Conservation (phyloP, 1,140 invertebrate genomes). For the Microvelia longipes region DNA sequence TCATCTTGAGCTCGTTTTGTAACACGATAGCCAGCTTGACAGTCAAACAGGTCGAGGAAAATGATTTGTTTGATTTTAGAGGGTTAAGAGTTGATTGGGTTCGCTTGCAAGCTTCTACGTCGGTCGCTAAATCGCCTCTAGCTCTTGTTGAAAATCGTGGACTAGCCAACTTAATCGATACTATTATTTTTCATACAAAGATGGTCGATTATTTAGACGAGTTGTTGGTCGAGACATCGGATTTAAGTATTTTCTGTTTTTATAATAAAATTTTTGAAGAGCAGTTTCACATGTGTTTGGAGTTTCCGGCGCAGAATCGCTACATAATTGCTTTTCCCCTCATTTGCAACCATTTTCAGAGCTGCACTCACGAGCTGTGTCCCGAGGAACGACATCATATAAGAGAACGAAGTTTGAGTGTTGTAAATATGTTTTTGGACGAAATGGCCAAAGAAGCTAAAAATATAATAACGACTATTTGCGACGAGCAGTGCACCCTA, state of each 20-base stretch:
- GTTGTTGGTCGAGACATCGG: constrained; percentile 88
- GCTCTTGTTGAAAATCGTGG: constrained; percentile 73
- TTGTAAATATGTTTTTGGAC: constrained; percentile 93
- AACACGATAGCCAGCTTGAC: constrained; percentile 71
- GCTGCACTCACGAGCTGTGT: constrained; percentile 93
- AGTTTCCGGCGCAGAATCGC: constrained; percentile 93
- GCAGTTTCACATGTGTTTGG: constrained; percentile 95
- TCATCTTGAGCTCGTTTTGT: constrained; percentile 85
- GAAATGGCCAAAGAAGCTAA: constrained; percentile 99
- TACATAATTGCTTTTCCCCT: constrained; percentile 95
- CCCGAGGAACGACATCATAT: constrained; percentile 97
- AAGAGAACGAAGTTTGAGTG: constrained; percentile 82
- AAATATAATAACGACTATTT: constrained; percentile 95
- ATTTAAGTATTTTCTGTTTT: constrained; percentile 93
- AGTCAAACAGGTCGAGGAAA: constrained; percentile 93
- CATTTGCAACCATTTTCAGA: constrained; percentile 94
- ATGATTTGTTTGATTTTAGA: constrained; percentile 90
- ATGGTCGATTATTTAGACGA: constrained; percentile 98
- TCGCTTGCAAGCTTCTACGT: constrained; percentile 86
- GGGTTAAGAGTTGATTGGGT: constrained; percentile 94
- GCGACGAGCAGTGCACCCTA: constrained; percentile 90
- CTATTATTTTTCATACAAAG: constrained; percentile 90
- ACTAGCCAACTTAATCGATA: constrained; percentile 83
- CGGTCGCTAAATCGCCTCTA: constrained; percentile 65
- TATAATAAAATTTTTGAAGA: constrained; percentile 94